These are phyloP conservation scores for Eufriesea mexicana DNA, from an alignment of 1,140 invertebrate genomes.

Conservation along the genomic window DNA sequence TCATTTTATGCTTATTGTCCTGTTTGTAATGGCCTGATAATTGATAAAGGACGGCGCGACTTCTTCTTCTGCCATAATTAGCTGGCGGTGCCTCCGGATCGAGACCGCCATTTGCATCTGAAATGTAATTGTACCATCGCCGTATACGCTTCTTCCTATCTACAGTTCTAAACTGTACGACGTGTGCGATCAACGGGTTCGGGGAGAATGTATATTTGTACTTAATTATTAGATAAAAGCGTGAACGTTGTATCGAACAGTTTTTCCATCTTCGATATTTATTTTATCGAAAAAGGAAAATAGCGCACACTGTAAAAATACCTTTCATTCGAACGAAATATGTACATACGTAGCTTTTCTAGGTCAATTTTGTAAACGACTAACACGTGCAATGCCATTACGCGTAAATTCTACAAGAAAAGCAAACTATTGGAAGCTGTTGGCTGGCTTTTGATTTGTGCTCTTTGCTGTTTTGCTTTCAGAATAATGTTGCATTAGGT, in stretches of 20 bases:
- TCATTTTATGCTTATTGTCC: slow-evolving; percentile 96
- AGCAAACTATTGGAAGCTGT: slow-evolving; percentile 38
- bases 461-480: slow-evolving; percentile 24
- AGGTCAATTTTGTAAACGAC: not conserved
- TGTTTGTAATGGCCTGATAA: slow-evolving; percentile 97
- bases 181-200: not conserved
- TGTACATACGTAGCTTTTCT: not conserved
- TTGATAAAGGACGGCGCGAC: slow-evolving; percentile 97
- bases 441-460: slow-evolving; percentile 20
- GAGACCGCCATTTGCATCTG: slow-evolving; percentile 91
- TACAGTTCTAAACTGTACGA: not conserved
- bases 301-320: not conserved
- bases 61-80: slow-evolving; percentile 94
- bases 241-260: not conserved
- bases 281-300: not conserved
- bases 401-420: slow-evolving; percentile 37
- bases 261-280: not conserved
- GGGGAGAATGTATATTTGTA: not conserved
- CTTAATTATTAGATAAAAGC: not conserved
- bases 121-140: slow-evolving; percentile 74
- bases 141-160: not conserved
- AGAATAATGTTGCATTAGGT: slow-evolving; percentile 23
- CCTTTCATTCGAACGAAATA: not conserved
- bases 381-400: slow-evolving; percentile 35
- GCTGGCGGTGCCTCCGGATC: slow-evolving; percentile 92